A percentile compares a stretch with the other conserved stretches of the same genome.
These are phyloP conservation scores for Biston stratarius DNA, from an alignment of 2,888 invertebrate species.

Conservation along the genomic window DNA sequence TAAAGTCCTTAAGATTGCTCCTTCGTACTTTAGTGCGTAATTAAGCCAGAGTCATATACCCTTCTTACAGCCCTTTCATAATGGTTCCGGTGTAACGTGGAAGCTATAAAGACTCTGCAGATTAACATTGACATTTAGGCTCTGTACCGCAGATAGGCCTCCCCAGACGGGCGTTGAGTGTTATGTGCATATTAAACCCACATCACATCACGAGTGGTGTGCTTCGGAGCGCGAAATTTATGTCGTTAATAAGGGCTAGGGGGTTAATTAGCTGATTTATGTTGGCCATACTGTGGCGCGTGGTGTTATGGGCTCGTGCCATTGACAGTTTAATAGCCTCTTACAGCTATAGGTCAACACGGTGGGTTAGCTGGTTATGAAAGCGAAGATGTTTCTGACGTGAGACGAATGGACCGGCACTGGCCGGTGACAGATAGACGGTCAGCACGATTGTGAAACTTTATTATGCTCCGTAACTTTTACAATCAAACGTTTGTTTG, in stretches of 20 bases:
- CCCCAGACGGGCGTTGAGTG: slow-evolving; percentile 53
- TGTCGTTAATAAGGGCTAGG: slow-evolving; percentile 82
- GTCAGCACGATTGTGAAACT: slow-evolving; percentile 31
- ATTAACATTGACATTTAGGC: slow-evolving; percentile 58
- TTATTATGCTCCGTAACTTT: slow-evolving; percentile 33
- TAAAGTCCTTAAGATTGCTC: slow-evolving; percentile 17
- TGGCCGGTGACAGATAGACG: slow-evolving; percentile 10
- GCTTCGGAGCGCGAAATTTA: slow-evolving; percentile 78
- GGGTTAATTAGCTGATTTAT: slow-evolving; percentile 85
- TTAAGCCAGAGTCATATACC: slow-evolving; percentile 31
- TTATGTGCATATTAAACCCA: slow-evolving; percentile 74
- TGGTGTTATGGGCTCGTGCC: slow-evolving; percentile 70
- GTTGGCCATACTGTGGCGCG: slow-evolving; percentile 76
- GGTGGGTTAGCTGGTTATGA: slow-evolving; percentile 56
- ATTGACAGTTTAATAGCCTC: slow-evolving; percentile 78
- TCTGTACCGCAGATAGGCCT: slow-evolving; percentile 41
- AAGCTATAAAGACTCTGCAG: slow-evolving; percentile 51
- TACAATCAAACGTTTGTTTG: slow-evolving; percentile 31
- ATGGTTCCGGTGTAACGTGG: slow-evolving; percentile 48
- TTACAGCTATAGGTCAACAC: slow-evolving; percentile 56
- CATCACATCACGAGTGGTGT: slow-evolving; percentile 74
- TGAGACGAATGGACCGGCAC: slow-evolving; percentile 52
- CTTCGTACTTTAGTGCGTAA: slow-evolving; percentile 27
- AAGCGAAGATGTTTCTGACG: slow-evolving; percentile 58
- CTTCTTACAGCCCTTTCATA: slow-evolving; percentile 42